phyloP scores from a whole-genome alignment of 2,797 vertebrate species.

The Taeniopygia guttata region DNA sequence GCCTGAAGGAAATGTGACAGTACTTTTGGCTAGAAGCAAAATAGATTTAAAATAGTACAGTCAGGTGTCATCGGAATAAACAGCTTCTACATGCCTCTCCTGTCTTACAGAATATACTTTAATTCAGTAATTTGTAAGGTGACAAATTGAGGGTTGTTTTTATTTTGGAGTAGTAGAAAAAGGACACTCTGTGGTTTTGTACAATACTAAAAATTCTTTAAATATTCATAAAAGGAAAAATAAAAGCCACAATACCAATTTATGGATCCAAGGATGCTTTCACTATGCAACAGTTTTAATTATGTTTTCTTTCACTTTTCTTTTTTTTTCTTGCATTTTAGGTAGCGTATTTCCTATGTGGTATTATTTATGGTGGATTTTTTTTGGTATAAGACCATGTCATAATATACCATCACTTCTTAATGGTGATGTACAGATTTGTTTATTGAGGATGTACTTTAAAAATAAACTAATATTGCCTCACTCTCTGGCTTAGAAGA shows the following conservation, averaged over 20 bases:
- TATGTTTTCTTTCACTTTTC: neutral
- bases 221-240: neutral
- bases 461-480: neutral
- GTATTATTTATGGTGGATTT: rapidly evolving
- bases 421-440: neutral
- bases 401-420: neutral
- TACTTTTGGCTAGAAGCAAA: neutral
- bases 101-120: neutral
- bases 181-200: neutral
- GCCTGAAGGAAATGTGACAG: neutral
- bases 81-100: neutral
- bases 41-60: neutral
- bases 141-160: neutral
- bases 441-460: neutral
- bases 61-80: neutral
- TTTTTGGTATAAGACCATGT: neutral
- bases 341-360: neutral
- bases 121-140: neutral
- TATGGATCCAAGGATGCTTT: neutral
- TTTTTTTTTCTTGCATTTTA: neutral
- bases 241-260: neutral
- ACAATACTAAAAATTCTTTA: neutral
- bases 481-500: neutral
- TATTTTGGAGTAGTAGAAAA: neutral
- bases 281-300: neutral